Evolutionary conservation across 2,888 invertebrate genomes (phyloP).

Genomic region (Prenolepis imparis): DNA sequence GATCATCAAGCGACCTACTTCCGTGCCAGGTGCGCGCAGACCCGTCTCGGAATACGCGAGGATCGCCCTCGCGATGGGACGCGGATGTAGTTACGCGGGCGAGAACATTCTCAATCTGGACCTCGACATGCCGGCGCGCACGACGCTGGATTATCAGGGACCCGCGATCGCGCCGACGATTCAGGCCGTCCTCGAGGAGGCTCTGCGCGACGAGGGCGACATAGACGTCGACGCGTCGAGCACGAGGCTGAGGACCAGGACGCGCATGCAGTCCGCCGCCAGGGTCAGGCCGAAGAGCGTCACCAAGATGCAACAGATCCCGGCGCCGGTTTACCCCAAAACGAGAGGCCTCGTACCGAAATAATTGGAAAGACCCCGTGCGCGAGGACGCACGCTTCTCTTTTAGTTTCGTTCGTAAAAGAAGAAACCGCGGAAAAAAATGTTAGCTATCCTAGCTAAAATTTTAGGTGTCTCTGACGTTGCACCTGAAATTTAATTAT

Average conservation of each 20-base stretch:
- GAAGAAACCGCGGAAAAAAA: not conserved
- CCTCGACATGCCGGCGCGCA: slow-evolving; percentile 92
- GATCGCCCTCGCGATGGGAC: slow-evolving; percentile 87
- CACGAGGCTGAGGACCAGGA: slow-evolving; percentile 78
- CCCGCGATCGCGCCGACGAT: slow-evolving; percentile 91
- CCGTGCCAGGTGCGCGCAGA: slow-evolving; percentile 89
- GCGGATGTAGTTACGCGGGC: slow-evolving; percentile 86
- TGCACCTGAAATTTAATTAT: no score
- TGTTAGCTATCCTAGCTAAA: no score
- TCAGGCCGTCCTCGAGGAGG: slow-evolving; percentile 87
- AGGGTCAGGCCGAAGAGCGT: slow-evolving; percentile 83
- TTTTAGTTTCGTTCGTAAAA: slow-evolving; percentile 62
- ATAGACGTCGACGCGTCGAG: slow-evolving; percentile 85
- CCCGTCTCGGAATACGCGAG: slow-evolving; percentile 89
- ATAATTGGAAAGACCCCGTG: slow-evolving; percentile 66
- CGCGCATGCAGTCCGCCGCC: slow-evolving; percentile 80
- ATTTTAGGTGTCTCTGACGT: no score
- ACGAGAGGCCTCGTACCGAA: slow-evolving; percentile 85
- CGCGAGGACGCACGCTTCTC: slow-evolving; percentile 23
- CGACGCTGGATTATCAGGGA: slow-evolving; percentile 92
- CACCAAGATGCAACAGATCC: slow-evolving; percentile 82
- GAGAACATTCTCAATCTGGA: slow-evolving; percentile 93
- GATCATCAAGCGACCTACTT: slow-evolving; percentile 88
- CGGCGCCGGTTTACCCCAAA: slow-evolving; percentile 85
- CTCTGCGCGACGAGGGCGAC: slow-evolving; percentile 84